A percentile compares a stretch with the other conserved stretches of the same genome.
These are phyloP conservation scores for Microtus montanus DNA, from an alignment of 2,113 vertebrate species.

Conservation along the genomic window DNA sequence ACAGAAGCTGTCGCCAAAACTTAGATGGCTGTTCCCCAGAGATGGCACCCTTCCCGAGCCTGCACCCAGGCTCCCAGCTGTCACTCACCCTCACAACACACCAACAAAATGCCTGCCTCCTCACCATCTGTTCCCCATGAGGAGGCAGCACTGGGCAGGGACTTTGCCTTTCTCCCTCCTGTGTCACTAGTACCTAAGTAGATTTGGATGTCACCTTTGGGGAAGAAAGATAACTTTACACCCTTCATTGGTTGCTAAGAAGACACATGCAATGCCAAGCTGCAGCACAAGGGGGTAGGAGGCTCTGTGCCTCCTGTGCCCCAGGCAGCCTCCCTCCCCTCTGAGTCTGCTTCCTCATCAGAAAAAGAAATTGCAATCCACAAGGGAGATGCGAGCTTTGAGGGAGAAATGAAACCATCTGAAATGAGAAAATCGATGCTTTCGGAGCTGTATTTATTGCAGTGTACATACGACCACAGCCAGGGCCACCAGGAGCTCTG, in stretches of 20 bases:
- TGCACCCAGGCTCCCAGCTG: background rate
- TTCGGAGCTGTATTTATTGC: slow-evolving; percentile 38
- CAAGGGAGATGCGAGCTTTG: background rate
- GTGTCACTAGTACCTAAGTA: background rate
- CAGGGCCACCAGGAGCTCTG: background rate
- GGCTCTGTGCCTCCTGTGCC: background rate
- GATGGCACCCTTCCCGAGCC: background rate
- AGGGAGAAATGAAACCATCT: background rate
- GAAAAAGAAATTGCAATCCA: background rate
- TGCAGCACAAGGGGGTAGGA: no score
- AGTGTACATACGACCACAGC: background rate
- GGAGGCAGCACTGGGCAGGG: background rate
- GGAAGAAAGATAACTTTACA: background rate
- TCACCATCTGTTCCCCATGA: background rate
- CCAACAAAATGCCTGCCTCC: background rate
- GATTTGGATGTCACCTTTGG: background rate
- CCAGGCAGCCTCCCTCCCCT: no score
- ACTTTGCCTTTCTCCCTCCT: background rate
- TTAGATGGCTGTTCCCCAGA: background rate
- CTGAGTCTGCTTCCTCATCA: background rate
- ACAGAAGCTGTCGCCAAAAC: background rate
- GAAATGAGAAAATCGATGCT: background rate
- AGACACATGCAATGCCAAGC: background rate
- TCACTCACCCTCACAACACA: background rate
- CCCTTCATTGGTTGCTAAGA: background rate